Conservation (phyloP, 1,140 invertebrate species). For the Rhysida immarginata region DNA sequence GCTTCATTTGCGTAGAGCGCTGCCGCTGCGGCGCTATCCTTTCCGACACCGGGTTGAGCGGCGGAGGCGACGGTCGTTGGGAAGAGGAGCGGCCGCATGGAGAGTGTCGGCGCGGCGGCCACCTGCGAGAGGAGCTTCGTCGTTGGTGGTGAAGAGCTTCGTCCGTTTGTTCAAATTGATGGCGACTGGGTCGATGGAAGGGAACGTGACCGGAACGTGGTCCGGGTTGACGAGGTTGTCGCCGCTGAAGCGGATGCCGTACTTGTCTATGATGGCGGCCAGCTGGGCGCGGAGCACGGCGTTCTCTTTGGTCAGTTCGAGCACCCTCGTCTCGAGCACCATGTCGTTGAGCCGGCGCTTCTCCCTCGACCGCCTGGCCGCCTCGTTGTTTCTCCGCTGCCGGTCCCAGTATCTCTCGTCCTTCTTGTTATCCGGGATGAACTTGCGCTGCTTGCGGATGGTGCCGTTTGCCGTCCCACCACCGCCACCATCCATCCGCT, state of each 20-base stretch:
- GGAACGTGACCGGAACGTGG: slow-evolving; percentile 53
- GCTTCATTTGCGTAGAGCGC: too few relatives aligned
- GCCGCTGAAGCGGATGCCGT: slow-evolving; percentile 76
- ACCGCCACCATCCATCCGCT: too few relatives aligned
- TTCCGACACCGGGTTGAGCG: too few relatives aligned
- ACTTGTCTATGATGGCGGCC: slow-evolving; percentile 82
- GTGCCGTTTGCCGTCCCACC: too few relatives aligned
- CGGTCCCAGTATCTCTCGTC: slow-evolving; percentile 96
- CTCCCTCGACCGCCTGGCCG: slow-evolving; percentile 82
- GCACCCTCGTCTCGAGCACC: slow-evolving; percentile 82
- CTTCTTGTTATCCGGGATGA: slow-evolving; percentile 92
- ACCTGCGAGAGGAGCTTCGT: too few relatives aligned
- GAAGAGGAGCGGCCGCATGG: too few relatives aligned
- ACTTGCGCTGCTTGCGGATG: slow-evolving; percentile 87
- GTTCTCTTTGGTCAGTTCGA: slow-evolving; percentile 88
- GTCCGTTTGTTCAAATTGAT: too few relatives aligned
- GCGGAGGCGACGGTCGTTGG: too few relatives aligned
- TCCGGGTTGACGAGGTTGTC: slow-evolving; percentile 70
- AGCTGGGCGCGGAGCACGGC: slow-evolving; percentile 81
- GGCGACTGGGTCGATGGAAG: too few relatives aligned
- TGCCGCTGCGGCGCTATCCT: too few relatives aligned
- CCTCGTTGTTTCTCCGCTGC: slow-evolving; percentile 84
- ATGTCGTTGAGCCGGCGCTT: slow-evolving; percentile 93
- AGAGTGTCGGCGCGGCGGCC: too few relatives aligned
- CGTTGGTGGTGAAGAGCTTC: too few relatives aligned